phyloP scores from a whole-genome alignment of 64 coral and sea anemone species.

The Montipora capricornis region DNA sequence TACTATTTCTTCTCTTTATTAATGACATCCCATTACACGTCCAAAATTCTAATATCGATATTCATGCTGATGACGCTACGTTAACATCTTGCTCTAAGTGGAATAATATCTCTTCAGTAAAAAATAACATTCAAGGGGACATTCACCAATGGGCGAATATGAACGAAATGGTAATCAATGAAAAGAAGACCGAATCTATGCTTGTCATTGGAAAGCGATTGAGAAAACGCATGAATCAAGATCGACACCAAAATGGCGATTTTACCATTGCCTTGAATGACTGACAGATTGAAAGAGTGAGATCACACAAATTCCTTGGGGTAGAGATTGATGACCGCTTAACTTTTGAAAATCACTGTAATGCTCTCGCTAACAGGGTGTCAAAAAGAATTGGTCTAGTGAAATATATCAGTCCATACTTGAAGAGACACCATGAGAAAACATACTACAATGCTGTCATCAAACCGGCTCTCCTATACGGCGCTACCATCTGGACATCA shows the following conservation, averaged over 20 bases:
- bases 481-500: too few species aligned
- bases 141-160: too few species aligned
- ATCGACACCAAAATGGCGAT: background rate
- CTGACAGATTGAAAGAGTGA: background rate
- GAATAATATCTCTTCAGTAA: too few species aligned
- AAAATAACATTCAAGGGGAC: too few species aligned
- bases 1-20: too few species aligned
- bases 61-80: too few species aligned
- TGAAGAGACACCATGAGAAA: background rate
- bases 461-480: background rate
- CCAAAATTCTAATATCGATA: too few species aligned
- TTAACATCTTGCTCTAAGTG: too few species aligned
- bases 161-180: too few species aligned
- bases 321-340: conserved; percentile 4
- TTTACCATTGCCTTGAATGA: background rate
- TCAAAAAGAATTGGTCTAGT: conserved; percentile 43
- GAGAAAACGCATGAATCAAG: background rate
- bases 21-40: too few species aligned
- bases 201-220: background rate
- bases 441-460: conserved; percentile 11
- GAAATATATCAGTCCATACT: conserved; percentile 24
- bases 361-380: background rate
- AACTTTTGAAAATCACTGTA: conserved; percentile 11
- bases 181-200: background rate
- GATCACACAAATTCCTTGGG: background rate